Conservation (phyloP, 1,140 invertebrate genomes). For the Delia radicum region DNA sequence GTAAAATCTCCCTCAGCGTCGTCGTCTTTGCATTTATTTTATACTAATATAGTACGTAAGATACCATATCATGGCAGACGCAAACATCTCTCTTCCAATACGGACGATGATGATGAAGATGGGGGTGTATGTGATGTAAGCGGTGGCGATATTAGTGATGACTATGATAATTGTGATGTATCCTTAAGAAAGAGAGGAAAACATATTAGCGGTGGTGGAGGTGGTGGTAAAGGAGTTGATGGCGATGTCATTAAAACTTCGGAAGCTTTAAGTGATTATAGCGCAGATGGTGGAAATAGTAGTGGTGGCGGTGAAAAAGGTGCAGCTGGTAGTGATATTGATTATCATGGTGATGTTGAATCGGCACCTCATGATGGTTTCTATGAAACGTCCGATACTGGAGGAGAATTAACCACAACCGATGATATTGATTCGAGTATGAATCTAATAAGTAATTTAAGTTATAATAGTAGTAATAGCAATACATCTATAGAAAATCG, state of each 20-base stretch:
- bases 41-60: conserved; percentile 43
- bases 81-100: conserved; percentile 40
- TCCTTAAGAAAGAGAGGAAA: neutral
- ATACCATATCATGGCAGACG: conserved; percentile 25
- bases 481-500: conserved; percentile 36
- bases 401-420: conserved; percentile 49
- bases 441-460: conserved; percentile 53
- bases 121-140: conserved; percentile 53
- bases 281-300: neutral
- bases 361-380: conserved; percentile 45
- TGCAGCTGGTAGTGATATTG: conserved; percentile 38
- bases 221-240: conserved; percentile 31
- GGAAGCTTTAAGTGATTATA: neutral
- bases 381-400: conserved; percentile 52
- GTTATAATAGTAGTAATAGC: conserved; percentile 56
- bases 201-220: no score
- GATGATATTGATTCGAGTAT: conserved; percentile 51
- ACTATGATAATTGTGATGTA: conserved; percentile 49
- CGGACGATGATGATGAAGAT: conserved; percentile 43
- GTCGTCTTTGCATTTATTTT: conserved; percentile 48
- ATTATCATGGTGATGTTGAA: conserved; percentile 48
- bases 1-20: conserved; percentile 47
- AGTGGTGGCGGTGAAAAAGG: neutral
- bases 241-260: conserved; percentile 25
- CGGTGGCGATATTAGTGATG: conserved; percentile 46